Percentiles rank a stretch among this genome's conserved stretches.
These are phyloP conservation scores for Drosophila cracens DNA, from an alignment of 2,888 invertebrate species.

Conservation along the genomic window DNA sequence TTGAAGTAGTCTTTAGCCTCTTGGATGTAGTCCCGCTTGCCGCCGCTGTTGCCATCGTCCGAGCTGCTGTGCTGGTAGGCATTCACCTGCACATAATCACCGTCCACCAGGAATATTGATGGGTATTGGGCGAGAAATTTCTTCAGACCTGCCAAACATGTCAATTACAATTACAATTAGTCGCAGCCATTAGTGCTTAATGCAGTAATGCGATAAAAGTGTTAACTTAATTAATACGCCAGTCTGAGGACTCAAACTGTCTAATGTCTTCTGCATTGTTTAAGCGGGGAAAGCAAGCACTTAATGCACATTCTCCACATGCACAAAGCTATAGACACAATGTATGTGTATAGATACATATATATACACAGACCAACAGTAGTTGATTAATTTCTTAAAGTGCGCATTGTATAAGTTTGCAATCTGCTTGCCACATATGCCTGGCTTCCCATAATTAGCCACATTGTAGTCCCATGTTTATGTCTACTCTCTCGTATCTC, in stretches of 20 bases:
- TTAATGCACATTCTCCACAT: constrained; percentile 20
- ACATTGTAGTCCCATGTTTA: constrained; percentile 56
- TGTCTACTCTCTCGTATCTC: constrained; percentile 13
- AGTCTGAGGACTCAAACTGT: constrained; percentile 24
- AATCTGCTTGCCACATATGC: constrained; percentile 55
- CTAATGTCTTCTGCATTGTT: not conserved
- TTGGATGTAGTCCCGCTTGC: constrained; percentile 95
- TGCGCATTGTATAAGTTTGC: constrained; percentile 53
- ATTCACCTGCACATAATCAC: constrained; percentile 95
- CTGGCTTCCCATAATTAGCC: constrained; percentile 72
- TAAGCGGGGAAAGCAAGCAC: not conserved
- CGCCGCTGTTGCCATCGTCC: constrained; percentile 86
- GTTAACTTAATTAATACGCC: constrained; percentile 64
- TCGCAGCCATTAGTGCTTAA: constrained; percentile 56
- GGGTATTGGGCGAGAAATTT: constrained; percentile 99
- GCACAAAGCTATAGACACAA: too few species aligned
- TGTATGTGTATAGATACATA: not conserved
- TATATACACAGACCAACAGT: not conserved
- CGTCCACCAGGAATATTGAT: constrained; percentile 96
- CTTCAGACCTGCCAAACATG: constrained; percentile 89
- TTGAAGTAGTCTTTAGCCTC: constrained; percentile 99
- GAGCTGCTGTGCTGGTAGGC: constrained; percentile 90
- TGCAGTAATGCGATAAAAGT: constrained; percentile 67
- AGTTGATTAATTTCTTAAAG: constrained; percentile 45
- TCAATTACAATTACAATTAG: constrained; percentile 74